Base-by-base conservation (phyloP, 2,797 vertebrate genomes). In the Fundulus diaphanus region DNA sequence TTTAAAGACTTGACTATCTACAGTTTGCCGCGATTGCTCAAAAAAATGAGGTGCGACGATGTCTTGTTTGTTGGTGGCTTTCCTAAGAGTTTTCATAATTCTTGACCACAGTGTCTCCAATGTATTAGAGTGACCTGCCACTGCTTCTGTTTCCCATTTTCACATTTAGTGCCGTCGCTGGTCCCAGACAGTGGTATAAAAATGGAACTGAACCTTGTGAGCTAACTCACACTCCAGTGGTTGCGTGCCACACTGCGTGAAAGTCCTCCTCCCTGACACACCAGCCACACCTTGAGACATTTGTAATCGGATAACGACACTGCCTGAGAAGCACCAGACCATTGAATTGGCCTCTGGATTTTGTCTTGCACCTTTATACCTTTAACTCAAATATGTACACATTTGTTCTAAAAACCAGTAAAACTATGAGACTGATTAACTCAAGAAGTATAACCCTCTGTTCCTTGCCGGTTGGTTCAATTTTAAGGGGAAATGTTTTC, bases 231-330 rank as follows among this genome's bases (percentile, higher is more conserved):
- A 87, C 83, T 81, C 27, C 1, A 69, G 57, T 20, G 63, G 73
- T 59, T 72, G 73, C 75, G 69, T 73, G 73, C 78, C 71, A 67
- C 79, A 12, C 71, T 0, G 77, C 83, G 87, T 82, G 88, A 89
- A 82, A 87, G 89, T 65, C 83, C 81, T 90, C 86, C 87, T 86
- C 80, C 74, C 46, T 81, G 87, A 89, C 82, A 83, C 56, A 61
- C 56, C 83, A 73, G 76, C 76, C 42, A 27, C 87, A 79, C 68
- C 27, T 80, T 78, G 74, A 90, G 87, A 72, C 75, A 80, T 88
- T 86, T 88, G 87, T 88, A 91, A 90, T 81, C 73, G 83, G 76
- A 77, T 80, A 81, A 90, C 71, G 63, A 80, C 83, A 65, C 81
- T 81, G 74, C 73, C 76, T 75, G 85, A 85, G 85, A 82, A 66